Conservation (phyloP, 2,888 invertebrate species). For the Emesis furor region DNA sequence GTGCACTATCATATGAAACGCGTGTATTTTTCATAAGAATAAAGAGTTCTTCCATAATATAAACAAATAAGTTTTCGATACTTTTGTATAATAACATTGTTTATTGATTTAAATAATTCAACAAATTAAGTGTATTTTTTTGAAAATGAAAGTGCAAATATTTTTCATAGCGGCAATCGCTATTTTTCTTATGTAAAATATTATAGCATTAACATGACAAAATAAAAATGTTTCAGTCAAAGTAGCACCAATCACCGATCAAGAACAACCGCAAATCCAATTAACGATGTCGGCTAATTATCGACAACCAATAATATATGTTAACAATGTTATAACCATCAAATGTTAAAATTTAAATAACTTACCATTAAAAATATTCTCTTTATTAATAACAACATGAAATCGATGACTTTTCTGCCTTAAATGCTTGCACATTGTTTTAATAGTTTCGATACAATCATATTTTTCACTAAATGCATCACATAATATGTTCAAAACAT, state of each 20-base stretch:
- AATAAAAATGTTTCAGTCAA: constrained; percentile 32
- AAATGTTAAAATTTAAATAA: constrained; percentile 9
- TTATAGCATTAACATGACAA: constrained; percentile 1
- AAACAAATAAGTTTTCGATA: too few species aligned
- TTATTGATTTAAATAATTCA: too few species aligned
- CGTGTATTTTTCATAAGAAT: too few species aligned
- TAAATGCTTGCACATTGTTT: constrained; percentile 6
- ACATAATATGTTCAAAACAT: background rate
- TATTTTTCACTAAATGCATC: background rate
- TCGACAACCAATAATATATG: constrained; percentile 33
- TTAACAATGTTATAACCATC: background rate
- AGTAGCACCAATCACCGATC: constrained; percentile 62
- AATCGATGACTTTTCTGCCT: constrained; percentile 68
- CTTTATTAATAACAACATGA: constrained; percentile 64
- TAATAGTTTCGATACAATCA: constrained; percentile 7
- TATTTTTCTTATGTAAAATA: background rate
- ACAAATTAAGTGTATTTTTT: too few species aligned
- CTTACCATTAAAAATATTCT: constrained; percentile 75
- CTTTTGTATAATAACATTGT: too few species aligned
- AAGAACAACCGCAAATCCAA: constrained; percentile 65
- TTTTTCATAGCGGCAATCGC: background rate
- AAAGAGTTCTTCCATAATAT: too few species aligned
- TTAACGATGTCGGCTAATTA: constrained; percentile 64
- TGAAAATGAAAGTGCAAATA: too few species aligned
- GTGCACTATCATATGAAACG: too few species aligned